Evolutionary conservation across 2,888 invertebrate species (phyloP).

Genomic region (Hanleya hanleyi): DNA sequence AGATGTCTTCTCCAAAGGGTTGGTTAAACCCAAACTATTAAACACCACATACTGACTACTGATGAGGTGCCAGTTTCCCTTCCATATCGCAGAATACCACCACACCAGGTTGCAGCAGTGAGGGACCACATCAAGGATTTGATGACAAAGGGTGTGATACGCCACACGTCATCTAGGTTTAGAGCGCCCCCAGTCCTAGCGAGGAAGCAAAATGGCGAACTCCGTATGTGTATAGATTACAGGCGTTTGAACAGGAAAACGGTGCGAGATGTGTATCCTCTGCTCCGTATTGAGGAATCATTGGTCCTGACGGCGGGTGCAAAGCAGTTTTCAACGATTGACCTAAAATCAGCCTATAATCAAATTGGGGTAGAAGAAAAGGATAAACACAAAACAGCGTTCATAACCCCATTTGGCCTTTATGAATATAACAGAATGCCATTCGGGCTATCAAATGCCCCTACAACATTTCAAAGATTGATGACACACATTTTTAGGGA

Average conservation of each 20-base stretch:
- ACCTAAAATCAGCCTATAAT: no score
- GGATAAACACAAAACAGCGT: no score
- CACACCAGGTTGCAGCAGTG: background rate
- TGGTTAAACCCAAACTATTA: background rate
- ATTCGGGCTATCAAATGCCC: conserved; percentile 31
- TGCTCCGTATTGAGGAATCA: conserved; percentile 17
- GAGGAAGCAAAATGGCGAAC: background rate
- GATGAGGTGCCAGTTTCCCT: background rate
- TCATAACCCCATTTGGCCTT: no score
- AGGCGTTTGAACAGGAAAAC: background rate
- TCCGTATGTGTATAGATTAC: background rate
- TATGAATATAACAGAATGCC: conserved; percentile 34
- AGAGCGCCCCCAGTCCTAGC: background rate
- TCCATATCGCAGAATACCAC: background rate
- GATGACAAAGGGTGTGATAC: background rate
- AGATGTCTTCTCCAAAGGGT: background rate
- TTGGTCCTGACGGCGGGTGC: conserved; percentile 23
- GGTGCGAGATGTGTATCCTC: background rate
- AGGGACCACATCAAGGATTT: background rate
- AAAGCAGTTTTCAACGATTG: conserved; percentile 20
- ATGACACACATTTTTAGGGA: conserved; percentile 11
- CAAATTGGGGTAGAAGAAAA: no score
- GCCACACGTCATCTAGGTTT: background rate
- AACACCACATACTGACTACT: background rate
- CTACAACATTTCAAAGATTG: conserved; percentile 30